A percentile compares a stretch with the other conserved stretches of the same genome.
Conservation (phyloP, 2,113 vertebrate species). For the Charadrius vociferus region DNA sequence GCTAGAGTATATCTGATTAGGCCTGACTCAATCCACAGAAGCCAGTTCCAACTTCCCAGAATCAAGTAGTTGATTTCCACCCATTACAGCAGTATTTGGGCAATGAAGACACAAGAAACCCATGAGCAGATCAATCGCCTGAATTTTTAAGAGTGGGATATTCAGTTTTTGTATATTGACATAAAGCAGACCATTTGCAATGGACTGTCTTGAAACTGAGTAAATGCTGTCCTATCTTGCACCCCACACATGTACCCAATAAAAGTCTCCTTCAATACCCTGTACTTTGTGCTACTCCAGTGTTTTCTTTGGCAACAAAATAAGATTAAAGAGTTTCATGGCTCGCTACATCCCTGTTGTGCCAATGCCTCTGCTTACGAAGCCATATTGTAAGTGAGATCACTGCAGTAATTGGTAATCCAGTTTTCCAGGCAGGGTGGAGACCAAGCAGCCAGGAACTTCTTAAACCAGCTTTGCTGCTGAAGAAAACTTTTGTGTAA, state of each 20-base stretch:
- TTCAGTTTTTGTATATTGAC: background rate
- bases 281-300: background rate
- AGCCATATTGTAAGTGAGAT: background rate
- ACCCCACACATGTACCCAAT: background rate
- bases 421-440: constrained; percentile 34
- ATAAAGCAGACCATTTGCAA: background rate
- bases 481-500: background rate
- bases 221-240: background rate
- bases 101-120: background rate
- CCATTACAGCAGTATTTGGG: background rate
- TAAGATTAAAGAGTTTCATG: fast-evolving
- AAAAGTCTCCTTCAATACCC: background rate
- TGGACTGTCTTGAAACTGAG: background rate
- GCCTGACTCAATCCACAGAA: background rate
- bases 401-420: background rate
- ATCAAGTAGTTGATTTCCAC: background rate
- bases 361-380: fast-evolving
- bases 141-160: background rate
- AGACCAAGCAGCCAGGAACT: background rate
- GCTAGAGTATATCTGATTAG: background rate
- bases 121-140: background rate
- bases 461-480: background rate
- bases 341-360: background rate
- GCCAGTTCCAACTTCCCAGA: background rate
- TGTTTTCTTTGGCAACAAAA: background rate